Evolutionary conservation across 2,888 invertebrate genomes (phyloP).

Genomic region (Lasioglossum vierecki): DNA sequence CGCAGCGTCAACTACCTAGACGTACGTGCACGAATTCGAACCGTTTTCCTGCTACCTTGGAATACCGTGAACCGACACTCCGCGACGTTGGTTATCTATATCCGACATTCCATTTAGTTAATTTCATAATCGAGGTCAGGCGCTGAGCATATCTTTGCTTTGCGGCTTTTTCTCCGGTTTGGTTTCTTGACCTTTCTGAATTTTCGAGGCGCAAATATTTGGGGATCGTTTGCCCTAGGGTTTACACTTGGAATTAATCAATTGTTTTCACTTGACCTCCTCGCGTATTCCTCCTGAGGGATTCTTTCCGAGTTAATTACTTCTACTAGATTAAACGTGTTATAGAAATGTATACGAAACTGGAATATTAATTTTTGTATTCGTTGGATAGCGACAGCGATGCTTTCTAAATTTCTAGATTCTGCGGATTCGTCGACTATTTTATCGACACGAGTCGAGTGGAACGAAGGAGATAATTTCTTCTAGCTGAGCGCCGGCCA

Average conservation of each 20-base stretch:
- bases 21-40: background rate
- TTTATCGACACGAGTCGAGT: constrained; percentile 1
- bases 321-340: too few species aligned
- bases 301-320: too few species aligned
- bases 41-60: background rate
- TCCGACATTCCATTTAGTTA: background rate
- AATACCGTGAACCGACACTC: background rate
- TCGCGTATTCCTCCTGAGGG: too few species aligned
- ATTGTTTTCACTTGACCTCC: too few species aligned
- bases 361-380: too few species aligned
- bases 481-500: constrained; percentile 22
- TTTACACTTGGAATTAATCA: too few species aligned
- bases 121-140: constrained; percentile 7
- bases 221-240: too few species aligned
- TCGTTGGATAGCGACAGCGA: too few species aligned
- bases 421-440: background rate
- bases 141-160: background rate
- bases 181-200: background rate
- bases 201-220: background rate
- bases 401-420: background rate
- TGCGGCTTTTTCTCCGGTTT: background rate
- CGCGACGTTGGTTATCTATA: background rate
- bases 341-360: too few species aligned
- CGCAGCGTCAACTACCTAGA: constrained; percentile 22
- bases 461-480: constrained; percentile 39